Conservation (phyloP, 2,797 vertebrate genomes). For the Gallirallus australis region DNA sequence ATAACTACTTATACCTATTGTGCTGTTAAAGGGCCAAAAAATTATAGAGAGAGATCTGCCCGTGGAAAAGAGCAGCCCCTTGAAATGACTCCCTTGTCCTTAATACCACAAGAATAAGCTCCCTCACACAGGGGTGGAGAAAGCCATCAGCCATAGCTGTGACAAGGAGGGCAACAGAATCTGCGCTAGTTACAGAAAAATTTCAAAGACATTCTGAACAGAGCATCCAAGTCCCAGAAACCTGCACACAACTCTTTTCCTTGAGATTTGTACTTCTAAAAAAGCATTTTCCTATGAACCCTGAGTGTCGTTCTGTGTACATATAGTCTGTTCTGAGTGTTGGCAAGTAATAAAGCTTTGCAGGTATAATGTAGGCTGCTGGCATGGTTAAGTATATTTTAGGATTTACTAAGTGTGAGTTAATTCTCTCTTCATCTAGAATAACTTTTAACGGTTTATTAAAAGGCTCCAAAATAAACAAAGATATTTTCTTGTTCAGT, state of each 20-base stretch:
- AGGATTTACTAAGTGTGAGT: background rate
- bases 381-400: background rate
- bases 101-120: background rate
- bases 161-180: background rate
- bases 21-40: background rate
- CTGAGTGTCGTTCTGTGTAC: background rate
- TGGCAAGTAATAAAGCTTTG: background rate
- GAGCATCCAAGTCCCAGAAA: background rate
- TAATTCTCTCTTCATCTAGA: background rate
- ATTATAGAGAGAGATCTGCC: background rate
- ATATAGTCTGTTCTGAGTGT: too few species aligned
- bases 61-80: background rate
- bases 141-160: background rate
- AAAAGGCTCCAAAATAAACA: background rate
- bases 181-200: background rate
- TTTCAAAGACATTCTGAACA: background rate
- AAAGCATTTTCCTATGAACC: background rate
- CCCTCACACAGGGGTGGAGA: background rate
- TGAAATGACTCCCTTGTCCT: background rate
- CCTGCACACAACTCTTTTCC: background rate
- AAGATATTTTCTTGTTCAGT: background rate
- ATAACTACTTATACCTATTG: background rate
- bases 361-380: background rate
- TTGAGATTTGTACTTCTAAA: background rate
- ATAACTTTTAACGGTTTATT: background rate